Base-by-base conservation (phyloP, 1,140 invertebrate species). In the Caenorhabditis brenneri region DNA sequence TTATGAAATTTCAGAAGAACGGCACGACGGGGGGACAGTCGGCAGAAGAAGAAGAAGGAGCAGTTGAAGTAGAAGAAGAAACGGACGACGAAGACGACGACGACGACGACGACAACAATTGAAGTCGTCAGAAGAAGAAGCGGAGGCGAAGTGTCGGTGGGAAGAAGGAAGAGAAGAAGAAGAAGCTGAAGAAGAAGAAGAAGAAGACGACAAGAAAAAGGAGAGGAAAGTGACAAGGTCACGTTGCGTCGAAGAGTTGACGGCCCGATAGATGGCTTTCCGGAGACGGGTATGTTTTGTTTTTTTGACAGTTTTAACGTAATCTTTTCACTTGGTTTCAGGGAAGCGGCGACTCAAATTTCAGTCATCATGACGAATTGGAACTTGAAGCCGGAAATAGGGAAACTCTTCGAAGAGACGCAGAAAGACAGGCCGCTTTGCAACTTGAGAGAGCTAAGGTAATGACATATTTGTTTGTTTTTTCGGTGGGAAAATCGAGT, bases 321-420 rank as follows among this genome's bases (percentile, higher is more conserved):
- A 42, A 46, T 39, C 65, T 24, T 10, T 22, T 2, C 9, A 6
- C 27, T 22, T 42, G n/a, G n/a, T 85, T 82, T 33, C 93, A 98
- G 96, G 97, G 96, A 93, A 98, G 97, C 92, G 96, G 96, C 91
- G 97, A 99, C 93, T 99, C 97, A 89, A 98, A 98, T 93, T 98
- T 97, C 93, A 98, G 96, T 91, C 69, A 84, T 46, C 96, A 99
- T 93, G 96, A 96, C 91, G 98, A 96, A 89, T 97, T 97, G 91
- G 97, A 99, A 93, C 94, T 98, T 93, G 96, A 99, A 94, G 97
- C 98, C 92, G 96, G 98, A 92, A 91, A 90, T 74, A 95, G 97
- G 91, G 97, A 99, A 93, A 95, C 95, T 91, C 93, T 97, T 92
- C 94, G 97, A 90, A 94, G 96, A 91, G 97, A 99, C 93, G 98